Evolutionary conservation across 1,140 invertebrate species (phyloP).

Genomic region (Heliconius hewitsoni): DNA sequence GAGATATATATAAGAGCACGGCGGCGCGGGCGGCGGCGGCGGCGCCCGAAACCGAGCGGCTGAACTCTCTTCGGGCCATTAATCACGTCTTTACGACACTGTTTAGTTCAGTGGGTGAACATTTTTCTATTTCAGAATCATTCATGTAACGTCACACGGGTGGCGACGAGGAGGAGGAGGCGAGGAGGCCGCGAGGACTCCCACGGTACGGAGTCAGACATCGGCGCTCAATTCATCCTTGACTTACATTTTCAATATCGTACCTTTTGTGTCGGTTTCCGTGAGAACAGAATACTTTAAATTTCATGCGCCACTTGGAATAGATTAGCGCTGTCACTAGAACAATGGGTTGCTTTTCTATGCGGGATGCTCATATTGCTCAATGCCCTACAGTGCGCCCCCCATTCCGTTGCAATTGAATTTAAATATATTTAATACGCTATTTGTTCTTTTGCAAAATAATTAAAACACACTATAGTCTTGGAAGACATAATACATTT

Average conservation of each 20-base stretch:
- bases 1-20: background rate
- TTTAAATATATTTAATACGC: background rate
- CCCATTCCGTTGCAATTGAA: background rate
- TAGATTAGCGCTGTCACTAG: slow-evolving; percentile 44
- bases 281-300: slow-evolving; percentile 69
- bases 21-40: slow-evolving; percentile 2
- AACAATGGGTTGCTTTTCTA: background rate
- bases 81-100: slow-evolving; percentile 35
- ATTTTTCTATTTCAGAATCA: slow-evolving; percentile 48
- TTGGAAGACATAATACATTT: no score
- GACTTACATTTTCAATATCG: slow-evolving; percentile 77
- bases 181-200: slow-evolving; percentile 46
- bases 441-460: background rate
- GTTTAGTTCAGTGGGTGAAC: slow-evolving; percentile 45
- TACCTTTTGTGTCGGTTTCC: slow-evolving; percentile 72
- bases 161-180: slow-evolving; percentile 23
- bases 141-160: slow-evolving; percentile 38
- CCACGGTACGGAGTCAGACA: slow-evolving; percentile 59
- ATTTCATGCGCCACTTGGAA: slow-evolving; percentile 56
- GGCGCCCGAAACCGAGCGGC: slow-evolving; percentile 15
- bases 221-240: slow-evolving; percentile 67
- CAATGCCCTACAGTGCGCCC: background rate
- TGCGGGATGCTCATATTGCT: slow-evolving; percentile 7
- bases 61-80: slow-evolving; percentile 20
- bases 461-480: background rate